Base-by-base conservation (phyloP, 1,140 invertebrate species). In the Drosophila mayri region DNA sequence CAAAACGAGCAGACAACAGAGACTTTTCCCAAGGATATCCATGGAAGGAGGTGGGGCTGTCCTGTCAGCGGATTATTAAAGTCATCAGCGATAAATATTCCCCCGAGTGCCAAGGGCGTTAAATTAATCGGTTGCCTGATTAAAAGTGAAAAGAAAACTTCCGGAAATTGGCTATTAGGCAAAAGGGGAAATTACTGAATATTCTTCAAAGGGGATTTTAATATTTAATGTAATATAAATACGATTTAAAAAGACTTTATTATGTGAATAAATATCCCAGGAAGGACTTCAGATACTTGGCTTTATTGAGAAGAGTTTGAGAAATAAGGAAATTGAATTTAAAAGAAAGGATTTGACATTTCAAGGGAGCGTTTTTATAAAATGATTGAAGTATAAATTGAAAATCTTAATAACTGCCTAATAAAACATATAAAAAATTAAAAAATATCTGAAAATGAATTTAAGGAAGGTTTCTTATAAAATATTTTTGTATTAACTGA, bases 1-100 rank as follows among this genome's bases (percentile, higher is more conserved):
- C 54, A 67, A 67, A 49, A 70, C 64, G 52, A 71, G 50, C 64
- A 78, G 64, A 62, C 75, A 77, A 55, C 75, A 49, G 46, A 18
- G n/a, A 18, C 16, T n/a, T 30, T 18, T n/a, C 20, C 20, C 50
- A 37, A 54, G 50, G 50, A 54, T 37, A 20, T 22, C 8, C 8
- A 2, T 4, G 18, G 18, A 18, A 5, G 18, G 1, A 16, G 28
- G 11, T 14, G 28, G 14, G 22, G n/a, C 18, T 50, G 32, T 25
- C 18, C 64, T 55, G 64, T 47, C 35, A 35, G 65, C 37, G 68
- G 66, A 72, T 72, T 72, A 72, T 71, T 71, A 49, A 58, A 72
- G 65, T 71, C 35, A 70, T 41, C 65, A 49, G n/a, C 66, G 68
- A 52, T 66, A 52, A 52, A 66, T 68, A 68, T 68, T 50, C 44